Evolutionary conservation across 2,797 vertebrate genomes (phyloP), one percentile per base, ranked within the genome.

Genomic region (Phylloscopus collybita): DNA sequence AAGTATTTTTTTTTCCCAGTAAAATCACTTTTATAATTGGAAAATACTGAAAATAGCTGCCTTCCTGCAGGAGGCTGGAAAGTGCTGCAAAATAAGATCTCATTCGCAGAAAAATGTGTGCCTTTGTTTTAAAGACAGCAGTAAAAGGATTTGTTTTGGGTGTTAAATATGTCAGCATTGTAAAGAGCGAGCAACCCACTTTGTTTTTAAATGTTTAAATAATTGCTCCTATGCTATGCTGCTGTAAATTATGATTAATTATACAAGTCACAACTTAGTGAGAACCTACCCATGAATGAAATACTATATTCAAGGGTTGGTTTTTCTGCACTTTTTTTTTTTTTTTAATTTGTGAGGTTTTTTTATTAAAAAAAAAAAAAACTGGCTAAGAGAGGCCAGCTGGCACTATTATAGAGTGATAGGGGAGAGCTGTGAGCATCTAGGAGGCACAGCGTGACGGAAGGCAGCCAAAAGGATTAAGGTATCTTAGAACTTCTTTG

Each of bases 401-500:
- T 96, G 92, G 91, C 90, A 60, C 87, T 93, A 90, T 94, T 86
- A 75, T 53, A 34, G 83, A 93, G 76, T 65, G 94, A 62, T 92
- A 71, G 5, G 47, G 88, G 71, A 89, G 93, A 94, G 88, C 87
- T 91, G 67, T 66, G 91, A 91, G 93, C 75, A 53, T 65, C 1
- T 34, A 76, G 64, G 67, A 95, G 96, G 74, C 94, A 90, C 85
- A 86, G 90, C 50, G 4, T 96, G 89, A 91, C 78, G 40, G 94
- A 91, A 94, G 84, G 92, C 85, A 91, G 89, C 95, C 95, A 95
- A 89, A 90, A 95, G 95, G 92, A 94, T 97, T 97, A 97, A 97
- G 95, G 95, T 95, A 91, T 94, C 88, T 97, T 96, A 96, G 88
- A 96, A 96, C 86, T 95, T 92, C 95, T 96, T 96, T 97, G 96